phyloP scores from a whole-genome alignment of 1,140 invertebrate genomes.

The Drosophila funebris region DNA sequence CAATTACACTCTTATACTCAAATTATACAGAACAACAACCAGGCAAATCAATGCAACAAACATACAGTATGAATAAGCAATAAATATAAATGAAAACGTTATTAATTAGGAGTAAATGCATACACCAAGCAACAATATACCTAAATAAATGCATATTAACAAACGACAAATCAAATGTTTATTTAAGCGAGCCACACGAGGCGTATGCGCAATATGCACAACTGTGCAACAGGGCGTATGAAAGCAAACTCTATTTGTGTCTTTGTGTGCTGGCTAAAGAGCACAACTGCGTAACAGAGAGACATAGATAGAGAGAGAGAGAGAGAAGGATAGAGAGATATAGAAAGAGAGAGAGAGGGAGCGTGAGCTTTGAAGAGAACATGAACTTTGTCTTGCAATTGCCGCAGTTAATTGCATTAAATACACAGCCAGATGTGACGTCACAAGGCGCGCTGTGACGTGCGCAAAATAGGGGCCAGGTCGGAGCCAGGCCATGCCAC shows the following conservation, averaged over 20 bases:
- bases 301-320: conserved; percentile 24
- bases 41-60: background rate
- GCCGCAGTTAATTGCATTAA: conserved; percentile 56
- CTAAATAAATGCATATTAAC: conserved; percentile 65
- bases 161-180: conserved; percentile 23
- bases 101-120: conserved; percentile 55
- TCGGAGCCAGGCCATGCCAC: background rate
- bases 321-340: conserved; percentile 18
- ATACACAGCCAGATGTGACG: conserved; percentile 49
- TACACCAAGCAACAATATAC: conserved; percentile 49
- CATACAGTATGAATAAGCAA: conserved; percentile 67
- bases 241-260: background rate
- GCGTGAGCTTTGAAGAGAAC: conserved; percentile 23
- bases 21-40: conserved; percentile 17
- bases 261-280: conserved; percentile 36
- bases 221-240: conserved; percentile 69
- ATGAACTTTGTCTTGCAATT: conserved; percentile 13
- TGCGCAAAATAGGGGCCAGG: conserved; percentile 40
- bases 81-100: conserved; percentile 58
- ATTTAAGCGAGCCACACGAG: background rate
- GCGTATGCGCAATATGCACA: conserved; percentile 50
- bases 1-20: conserved; percentile 44
- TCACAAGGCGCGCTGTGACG: conserved; percentile 59
- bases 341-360: conserved; percentile 22
- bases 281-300: background rate